These are phyloP conservation scores for Homarus gammarus DNA, from an alignment of 2,888 invertebrate species.

Conservation along the genomic window DNA sequence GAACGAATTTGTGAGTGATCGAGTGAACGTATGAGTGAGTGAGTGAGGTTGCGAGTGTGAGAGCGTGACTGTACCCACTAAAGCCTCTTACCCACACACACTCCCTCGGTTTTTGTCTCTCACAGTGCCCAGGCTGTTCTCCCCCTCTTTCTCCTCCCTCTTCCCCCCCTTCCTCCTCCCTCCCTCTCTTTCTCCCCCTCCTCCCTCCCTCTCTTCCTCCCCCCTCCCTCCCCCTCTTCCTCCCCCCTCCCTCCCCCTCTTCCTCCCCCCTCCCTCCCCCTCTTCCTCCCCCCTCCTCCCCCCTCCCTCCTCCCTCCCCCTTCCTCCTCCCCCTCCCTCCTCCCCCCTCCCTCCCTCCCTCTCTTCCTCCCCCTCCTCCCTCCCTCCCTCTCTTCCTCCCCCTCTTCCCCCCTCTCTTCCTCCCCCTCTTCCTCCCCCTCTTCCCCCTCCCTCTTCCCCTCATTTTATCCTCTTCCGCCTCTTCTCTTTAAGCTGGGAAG, in stretches of 20 bases:
- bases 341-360: neutral
- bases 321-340: neutral
- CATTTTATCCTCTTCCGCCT: neutral
- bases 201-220: neutral
- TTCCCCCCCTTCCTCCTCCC: neutral
- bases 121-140: too few species aligned
- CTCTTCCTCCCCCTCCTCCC: neutral
- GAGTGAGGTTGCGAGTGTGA: too few species aligned
- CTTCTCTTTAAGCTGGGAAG: too few species aligned
- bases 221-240: neutral
- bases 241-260: neutral
- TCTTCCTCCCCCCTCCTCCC: neutral
- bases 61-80: too few species aligned
- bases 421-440: slow-evolving; percentile 14
- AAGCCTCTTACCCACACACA: too few species aligned
- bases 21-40: too few species aligned
- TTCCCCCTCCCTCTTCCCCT: slow-evolving; percentile 5
- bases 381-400: neutral
- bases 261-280: neutral
- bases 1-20: too few species aligned
- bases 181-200: neutral
- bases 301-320: neutral
- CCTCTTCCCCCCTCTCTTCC: neutral
- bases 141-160: neutral
- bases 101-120: too few species aligned